These are phyloP conservation scores for Magallana ariakensis DNA, from an alignment of 1,140 invertebrate genomes.

Conservation along the genomic window DNA sequence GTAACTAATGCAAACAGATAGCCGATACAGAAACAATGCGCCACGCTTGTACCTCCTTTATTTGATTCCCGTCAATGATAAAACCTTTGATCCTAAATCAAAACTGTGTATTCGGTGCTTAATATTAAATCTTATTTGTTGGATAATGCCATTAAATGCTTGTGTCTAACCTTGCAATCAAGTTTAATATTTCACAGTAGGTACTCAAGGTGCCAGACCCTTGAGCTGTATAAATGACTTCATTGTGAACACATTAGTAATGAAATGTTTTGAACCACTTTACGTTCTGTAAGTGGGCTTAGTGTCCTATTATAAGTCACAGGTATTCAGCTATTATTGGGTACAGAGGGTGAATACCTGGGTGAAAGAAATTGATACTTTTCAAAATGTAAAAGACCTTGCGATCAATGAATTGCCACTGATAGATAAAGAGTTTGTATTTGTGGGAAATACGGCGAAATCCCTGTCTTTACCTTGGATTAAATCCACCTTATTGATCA, in stretches of 20 bases:
- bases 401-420: conserved; percentile 35
- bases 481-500: conserved; percentile 41
- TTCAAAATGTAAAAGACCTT: conserved; percentile 22
- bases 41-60: conserved; percentile 21
- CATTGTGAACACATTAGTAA: not conserved
- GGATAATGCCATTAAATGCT: conserved; percentile 40
- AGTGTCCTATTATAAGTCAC: not conserved
- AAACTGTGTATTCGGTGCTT: conserved; percentile 27
- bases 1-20: conserved; percentile 37
- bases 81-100: conserved; percentile 43
- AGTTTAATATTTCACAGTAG: conserved; percentile 17
- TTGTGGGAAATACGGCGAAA: conserved; percentile 37
- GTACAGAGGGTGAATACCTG: not conserved
- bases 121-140: conserved; percentile 40
- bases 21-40: not conserved
- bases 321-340: not conserved
- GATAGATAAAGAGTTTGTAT: conserved; percentile 36
- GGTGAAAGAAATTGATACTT: not conserved
- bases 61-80: conserved; percentile 6
- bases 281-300: not conserved
- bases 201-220: not conserved
- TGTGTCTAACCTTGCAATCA: conserved; percentile 14
- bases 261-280: conserved; percentile 25
- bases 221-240: not conserved
- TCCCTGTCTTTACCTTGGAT: conserved; percentile 42